Evolutionary conservation across 2,888 invertebrate species (phyloP), one percentile per base, ranked within the genome.

Genomic region (Trimorus sp.): DNA sequence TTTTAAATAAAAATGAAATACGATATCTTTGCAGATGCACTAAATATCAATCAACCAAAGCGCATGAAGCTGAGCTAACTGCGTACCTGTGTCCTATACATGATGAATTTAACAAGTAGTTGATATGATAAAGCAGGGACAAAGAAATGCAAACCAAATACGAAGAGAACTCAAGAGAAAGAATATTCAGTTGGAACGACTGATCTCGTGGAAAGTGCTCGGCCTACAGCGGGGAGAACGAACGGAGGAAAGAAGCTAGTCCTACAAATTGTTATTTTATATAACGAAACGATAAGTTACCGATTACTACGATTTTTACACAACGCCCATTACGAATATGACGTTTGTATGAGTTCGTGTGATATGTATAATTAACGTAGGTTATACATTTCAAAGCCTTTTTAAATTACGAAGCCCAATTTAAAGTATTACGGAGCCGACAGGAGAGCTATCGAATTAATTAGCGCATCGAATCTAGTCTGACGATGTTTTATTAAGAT

Each of bases 21-120:
- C 14, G 26, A 60, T 51, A 66, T 71, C 14, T 75, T 89, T 88
- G 49, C 79, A 91, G 91, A 91, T 87, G 78, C 87, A 82, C 87
- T 90, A 82, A 90, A 86, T 79, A 83, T 87, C 42, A 89, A 84
- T 85, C 90, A 90, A 88, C 84, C 89, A 81, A 92, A 92, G 84
- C 91, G 91, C 82, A 88, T 91, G 86, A 91, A 91, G 84, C 79
- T 91, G 84, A 91, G 91, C 89, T 92, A 92, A 91, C 91, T 90
- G 88, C 88, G 88, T 86, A 88, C 87, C 87, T 87, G 87, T 76
- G 82, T 82, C 80, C 81, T 87, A 82, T 87, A 85, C 83, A 79
- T 65, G 45, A 48, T 66, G 59, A 83, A 80, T 80, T 74, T 75
- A 78, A 65, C 54, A 82, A 79, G 58, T 86, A 85, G 84, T 86